Conservation (phyloP, 2,888 invertebrate species). For the Eudasyphora cyanicolor region DNA sequence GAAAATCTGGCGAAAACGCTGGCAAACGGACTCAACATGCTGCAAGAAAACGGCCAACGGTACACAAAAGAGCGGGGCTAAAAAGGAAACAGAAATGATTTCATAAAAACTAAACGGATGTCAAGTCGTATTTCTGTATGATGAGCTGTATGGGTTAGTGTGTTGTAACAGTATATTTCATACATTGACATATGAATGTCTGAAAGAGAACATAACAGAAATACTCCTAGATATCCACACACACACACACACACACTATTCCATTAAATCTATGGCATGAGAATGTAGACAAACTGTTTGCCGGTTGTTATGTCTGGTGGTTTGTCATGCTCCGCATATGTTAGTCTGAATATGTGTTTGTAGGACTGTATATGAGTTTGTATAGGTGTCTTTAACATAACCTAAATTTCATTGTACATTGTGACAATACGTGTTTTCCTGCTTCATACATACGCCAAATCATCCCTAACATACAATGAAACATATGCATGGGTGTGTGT, state of each 20-base stretch:
- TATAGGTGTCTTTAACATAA: not conserved
- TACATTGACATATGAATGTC: slow-evolving; percentile 22
- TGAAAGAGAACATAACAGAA: too few relatives aligned
- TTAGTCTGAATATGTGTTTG: not conserved
- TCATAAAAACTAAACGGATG: slow-evolving; percentile 40
- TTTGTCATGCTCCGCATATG: slow-evolving; percentile 28
- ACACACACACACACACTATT: slow-evolving; percentile 34
- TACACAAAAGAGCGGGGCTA: not conserved
- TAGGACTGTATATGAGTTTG: slow-evolving; percentile 5
- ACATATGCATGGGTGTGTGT: not conserved
- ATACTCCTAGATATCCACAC: not conserved
- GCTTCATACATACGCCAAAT: slow-evolving; percentile 48
- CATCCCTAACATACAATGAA: not conserved
- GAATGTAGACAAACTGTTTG: not conserved
- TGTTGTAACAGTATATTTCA: slow-evolving; percentile 11
- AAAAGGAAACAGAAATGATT: not conserved
- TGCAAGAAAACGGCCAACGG: not conserved
- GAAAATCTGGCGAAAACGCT: not conserved
- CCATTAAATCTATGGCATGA: not conserved
- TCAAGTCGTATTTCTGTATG: slow-evolving; percentile 7
- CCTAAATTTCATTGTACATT: slow-evolving; percentile 27
- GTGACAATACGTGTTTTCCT: slow-evolving; percentile 47
- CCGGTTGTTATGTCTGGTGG: slow-evolving; percentile 25
- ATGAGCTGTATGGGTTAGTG: not conserved
- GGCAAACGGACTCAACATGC: not conserved